These are phyloP conservation scores for Drosophila yakuba DNA, from an alignment of 1,140 invertebrate genomes.

Conservation along the genomic window DNA sequence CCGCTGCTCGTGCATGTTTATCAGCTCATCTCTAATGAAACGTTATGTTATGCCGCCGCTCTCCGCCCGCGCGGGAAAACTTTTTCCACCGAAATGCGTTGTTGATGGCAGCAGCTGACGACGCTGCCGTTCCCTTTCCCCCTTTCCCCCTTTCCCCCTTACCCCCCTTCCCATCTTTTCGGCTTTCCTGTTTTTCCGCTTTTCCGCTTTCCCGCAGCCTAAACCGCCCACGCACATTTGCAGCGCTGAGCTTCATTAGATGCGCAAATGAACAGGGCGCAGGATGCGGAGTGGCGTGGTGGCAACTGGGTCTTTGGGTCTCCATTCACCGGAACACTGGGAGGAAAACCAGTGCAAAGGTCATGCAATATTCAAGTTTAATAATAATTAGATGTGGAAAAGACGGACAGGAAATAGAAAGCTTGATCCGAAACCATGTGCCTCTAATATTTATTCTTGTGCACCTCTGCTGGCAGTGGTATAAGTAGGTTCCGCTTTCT, in stretches of 20 bases:
- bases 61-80: conserved; percentile 37
- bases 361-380: too few species aligned
- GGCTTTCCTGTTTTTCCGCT: too few species aligned
- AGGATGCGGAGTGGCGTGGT: not conserved
- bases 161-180: too few species aligned
- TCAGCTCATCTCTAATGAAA: conserved; percentile 79
- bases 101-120: conserved; percentile 34
- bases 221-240: conserved; percentile 77
- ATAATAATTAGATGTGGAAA: too few species aligned
- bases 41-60: conserved; percentile 65
- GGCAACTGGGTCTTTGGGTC: not conserved
- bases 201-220: conserved; percentile 41
- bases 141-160: too few species aligned
- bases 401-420: too few species aligned
- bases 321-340: conserved; percentile 2
- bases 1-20: conserved; percentile 63
- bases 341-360: not conserved
- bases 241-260: conserved; percentile 74
- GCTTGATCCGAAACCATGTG: too few species aligned
- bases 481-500: not conserved
- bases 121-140: conserved; percentile 6
- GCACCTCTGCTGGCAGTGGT: too few species aligned
- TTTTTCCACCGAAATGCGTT: conserved; percentile 56
- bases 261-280: conserved; percentile 70
- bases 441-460: too few species aligned